Evolutionary conservation across 1,140 invertebrate genomes (phyloP), one percentile per base, ranked within the genome.

Genomic region (Carposina sasakii): DNA sequence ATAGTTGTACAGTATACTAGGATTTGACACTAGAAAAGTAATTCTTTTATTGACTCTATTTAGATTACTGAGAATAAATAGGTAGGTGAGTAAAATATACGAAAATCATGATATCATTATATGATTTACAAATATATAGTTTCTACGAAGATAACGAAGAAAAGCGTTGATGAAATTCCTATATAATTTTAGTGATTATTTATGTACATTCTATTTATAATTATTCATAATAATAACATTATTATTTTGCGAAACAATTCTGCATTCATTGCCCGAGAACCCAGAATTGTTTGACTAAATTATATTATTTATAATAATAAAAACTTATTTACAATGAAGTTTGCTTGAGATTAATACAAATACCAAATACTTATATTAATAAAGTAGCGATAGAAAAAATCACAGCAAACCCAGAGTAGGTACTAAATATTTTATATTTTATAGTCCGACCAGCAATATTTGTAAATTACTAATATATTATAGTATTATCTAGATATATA

Each of bases 241-340:
- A 41, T 23, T 24, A 37, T 17, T 30, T 9, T 22, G 13, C 23
- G 34, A 13, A 60, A 63, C 54, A 69, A 69, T 67, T 76, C 61
- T 68, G 56, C 51, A 79, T 63, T 71, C 66, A 81, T 81, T 81
- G 77, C 77, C 77, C 77, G 19, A 37, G 67, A 76, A 64, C 73
- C 61, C 62, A 75, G 63, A 75, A 71, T 71, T 66, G 34, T 51
- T 33, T 47, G n/a, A n/a, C n/a, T n/a, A 48, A 44, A 55, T 21
- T 21, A 24, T 17, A 24, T 33, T 22, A 24, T 15, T 22, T 37
- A 34, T 28, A 31, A 17, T 52, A 5, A 34, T 52, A 48, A 52
- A 34, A 12, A 20, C 33, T 8, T 57, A 52, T 55, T 43, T 57
- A 60, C 57, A 57, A 40, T 30, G 52, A 34, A 44, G 54, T 58